Evolutionary conservation across 2,888 invertebrate species (phyloP).

Genomic region (Timandra comae): DNA sequence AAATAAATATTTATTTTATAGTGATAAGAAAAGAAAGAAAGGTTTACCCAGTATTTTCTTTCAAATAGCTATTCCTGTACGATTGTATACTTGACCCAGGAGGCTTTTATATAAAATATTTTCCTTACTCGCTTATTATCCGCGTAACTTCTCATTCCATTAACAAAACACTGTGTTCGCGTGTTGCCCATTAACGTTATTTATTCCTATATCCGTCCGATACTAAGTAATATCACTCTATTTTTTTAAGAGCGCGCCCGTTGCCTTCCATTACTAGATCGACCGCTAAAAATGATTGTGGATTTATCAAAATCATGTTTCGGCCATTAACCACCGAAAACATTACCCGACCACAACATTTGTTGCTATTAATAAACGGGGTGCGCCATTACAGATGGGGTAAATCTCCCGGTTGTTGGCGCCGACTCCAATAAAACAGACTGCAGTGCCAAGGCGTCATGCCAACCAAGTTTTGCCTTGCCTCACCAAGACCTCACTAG

Average conservation of each 20-base stretch:
- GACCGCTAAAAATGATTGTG: constrained; percentile 31
- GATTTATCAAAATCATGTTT: constrained; percentile 46
- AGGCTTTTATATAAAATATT: no score
- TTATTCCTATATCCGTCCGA: constrained; percentile 8
- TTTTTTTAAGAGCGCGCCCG: constrained; percentile 18
- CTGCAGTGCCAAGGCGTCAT: constrained; percentile 51
- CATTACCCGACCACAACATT: constrained; percentile 44
- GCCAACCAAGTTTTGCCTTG: constrained; percentile 53
- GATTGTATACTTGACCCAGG: no score
- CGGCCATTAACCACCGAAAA: constrained; percentile 43
- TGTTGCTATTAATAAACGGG: constrained; percentile 49
- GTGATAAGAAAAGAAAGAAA: no score
- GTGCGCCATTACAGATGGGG: constrained; percentile 48
- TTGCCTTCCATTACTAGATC: constrained; percentile 15
- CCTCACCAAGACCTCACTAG: constrained; percentile 15
- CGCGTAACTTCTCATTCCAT: constrained; percentile 4
- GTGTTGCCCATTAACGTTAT: constrained; percentile 16
- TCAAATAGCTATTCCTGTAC: no score
- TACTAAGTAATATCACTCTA: constrained; percentile 5
- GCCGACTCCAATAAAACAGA: constrained; percentile 51
- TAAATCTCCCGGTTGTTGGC: constrained; percentile 56
- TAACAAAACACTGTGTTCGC: constrained; percentile 9
- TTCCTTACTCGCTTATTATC: background rate
- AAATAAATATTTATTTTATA: no score
- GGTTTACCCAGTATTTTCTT: no score